A percentile compares a stretch with the other conserved stretches of the same genome.
Evolutionary conservation across 2,113 vertebrate species (phyloP).

Genomic region (Centrocercus urophasianus): DNA sequence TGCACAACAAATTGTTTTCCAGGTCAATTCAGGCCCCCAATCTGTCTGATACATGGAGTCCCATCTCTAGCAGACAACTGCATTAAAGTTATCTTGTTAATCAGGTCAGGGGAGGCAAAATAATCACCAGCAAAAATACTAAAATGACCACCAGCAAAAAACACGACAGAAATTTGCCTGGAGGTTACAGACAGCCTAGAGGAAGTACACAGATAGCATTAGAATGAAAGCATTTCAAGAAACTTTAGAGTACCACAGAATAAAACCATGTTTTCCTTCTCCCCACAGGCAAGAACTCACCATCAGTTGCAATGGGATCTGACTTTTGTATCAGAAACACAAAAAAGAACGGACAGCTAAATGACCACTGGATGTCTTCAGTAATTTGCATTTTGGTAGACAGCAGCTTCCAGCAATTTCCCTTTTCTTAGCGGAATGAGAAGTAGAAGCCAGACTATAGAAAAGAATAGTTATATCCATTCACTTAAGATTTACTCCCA

Average conservation of each 20-base stretch:
- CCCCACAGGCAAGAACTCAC: background rate
- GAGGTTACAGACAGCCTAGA: background rate
- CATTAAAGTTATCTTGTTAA: background rate
- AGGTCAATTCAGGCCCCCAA: background rate
- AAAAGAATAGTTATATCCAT: background rate
- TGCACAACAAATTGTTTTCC: slow-evolving; percentile 31
- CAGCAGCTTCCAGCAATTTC: background rate
- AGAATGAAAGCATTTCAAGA: background rate
- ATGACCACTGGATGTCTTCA: background rate
- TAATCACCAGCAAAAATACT: background rate
- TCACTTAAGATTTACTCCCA: background rate
- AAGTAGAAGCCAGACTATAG: background rate
- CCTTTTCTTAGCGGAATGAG: background rate
- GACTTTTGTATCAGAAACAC: background rate
- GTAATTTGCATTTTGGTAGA: background rate
- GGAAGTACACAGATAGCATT: background rate
- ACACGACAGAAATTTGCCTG: background rate
- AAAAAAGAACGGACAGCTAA: background rate
- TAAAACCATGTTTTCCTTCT: background rate
- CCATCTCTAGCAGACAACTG: background rate
- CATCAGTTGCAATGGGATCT: background rate
- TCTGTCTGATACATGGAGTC: background rate
- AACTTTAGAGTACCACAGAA: background rate
- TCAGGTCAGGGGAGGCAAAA: background rate
- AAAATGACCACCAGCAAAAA: background rate